Evolutionary conservation across 2,113 vertebrate species (phyloP).

Genomic region (Martes martes): DNA sequence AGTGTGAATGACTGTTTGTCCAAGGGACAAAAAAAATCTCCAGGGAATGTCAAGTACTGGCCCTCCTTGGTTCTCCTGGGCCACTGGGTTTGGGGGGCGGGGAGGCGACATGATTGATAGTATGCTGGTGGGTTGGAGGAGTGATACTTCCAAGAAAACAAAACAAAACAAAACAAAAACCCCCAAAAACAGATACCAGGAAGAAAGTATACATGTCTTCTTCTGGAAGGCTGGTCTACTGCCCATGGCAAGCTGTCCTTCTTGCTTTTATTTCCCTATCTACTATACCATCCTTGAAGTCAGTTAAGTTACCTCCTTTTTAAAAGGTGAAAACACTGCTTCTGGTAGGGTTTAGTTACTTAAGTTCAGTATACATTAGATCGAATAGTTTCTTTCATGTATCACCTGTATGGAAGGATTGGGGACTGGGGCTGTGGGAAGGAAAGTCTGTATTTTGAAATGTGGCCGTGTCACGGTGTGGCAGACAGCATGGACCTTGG

Average conservation of each 20-base stretch:
- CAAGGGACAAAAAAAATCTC: not conserved
- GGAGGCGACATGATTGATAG: not conserved
- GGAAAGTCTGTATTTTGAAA: not conserved
- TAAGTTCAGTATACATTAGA: not conserved
- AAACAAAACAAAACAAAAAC: too few relatives aligned
- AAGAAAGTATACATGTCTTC: not conserved
- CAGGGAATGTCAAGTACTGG: not conserved
- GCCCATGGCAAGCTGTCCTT: not conserved
- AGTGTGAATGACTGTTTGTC: not conserved
- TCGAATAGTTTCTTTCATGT: not conserved
- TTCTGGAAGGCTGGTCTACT: not conserved
- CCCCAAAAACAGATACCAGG: not conserved
- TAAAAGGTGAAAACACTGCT: not conserved
- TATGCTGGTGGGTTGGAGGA: not conserved
- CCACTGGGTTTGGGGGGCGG: not conserved
- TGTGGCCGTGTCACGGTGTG: not conserved
- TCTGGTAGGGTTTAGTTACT: not conserved
- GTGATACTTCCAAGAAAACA: not conserved
- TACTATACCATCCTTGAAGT: not conserved
- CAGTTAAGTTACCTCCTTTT: not conserved
- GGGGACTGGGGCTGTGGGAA: not conserved
- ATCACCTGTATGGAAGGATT: not conserved
- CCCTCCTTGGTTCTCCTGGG: not conserved
- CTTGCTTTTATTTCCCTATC: constrained; percentile 5
- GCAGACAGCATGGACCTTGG: not conserved